Base-by-base conservation (phyloP, 2,888 invertebrate genomes). In the Mythimna ferrago region DNA sequence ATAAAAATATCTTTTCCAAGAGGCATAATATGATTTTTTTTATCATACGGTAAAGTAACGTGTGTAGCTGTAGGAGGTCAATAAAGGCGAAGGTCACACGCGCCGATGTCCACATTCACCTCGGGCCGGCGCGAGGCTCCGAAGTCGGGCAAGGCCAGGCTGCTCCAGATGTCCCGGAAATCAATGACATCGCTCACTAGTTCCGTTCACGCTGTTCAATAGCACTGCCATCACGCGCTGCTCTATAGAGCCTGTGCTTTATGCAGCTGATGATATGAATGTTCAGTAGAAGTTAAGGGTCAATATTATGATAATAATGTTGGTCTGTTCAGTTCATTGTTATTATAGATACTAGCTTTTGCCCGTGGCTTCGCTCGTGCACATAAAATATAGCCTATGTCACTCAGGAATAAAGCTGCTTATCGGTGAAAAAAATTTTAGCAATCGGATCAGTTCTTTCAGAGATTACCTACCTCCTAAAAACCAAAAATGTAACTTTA, bases 91-190 rank as follows among this genome's bases (percentile, higher is more conserved):
- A 93, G 90, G 92, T 92, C 87, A 92, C 90, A 91, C 89, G 89
- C 82, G 90, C 81, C 58, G 21, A 7, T 16, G 21, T 63, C 58
- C 84, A 78, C 68, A 63, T 72, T 73, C 79, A 79, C 71, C 58
- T 82, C 66, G 53, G 67, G 63, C 73, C n/a, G 41, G 56, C 85
- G 81, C 84, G 77, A 77, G 77, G 62, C 66, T 82, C 75, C 82
- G 87, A 93, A 92, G 88, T 93, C 88, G 93, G 89, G 89, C 94
- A 93, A 94, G 94, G 94, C 83, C 89, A 87, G 66, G 76, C 84
- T 82, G 86, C 87, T 86, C 82, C 82, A 87, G 87, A 83, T 87
- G 88, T 89, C 87, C 89, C 90, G 92, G 92, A 92, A 92, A 88
- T 82, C 81, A 88, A 87, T 91, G 92, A 91, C 93, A 89, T 77